Base-by-base conservation (phyloP, 2,797 vertebrate species). In the Staurois parvus region DNA sequence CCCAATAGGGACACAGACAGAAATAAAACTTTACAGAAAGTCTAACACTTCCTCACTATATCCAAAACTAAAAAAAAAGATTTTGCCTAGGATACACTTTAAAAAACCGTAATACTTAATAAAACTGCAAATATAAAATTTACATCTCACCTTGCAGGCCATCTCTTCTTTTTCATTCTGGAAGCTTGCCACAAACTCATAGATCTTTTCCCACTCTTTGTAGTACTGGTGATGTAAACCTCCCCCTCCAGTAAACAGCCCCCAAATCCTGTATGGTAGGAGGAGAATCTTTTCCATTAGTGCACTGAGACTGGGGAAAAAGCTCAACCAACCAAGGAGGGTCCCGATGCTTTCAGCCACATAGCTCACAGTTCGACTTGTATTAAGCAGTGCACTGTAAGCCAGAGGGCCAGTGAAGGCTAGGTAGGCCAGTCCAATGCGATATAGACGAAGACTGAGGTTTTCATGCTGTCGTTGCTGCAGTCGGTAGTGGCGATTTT, bases 341-440 rank as follows among this genome's bases (percentile, higher is more conserved):
- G 94, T 91, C n/a, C 94, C 92, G 37, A 97, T 84, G 84, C 91
- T 95, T 89, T 96, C 95, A 5, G 96, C 94, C 78, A 96, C 85
- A 84, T 94, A 96, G 88, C 91, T 95, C 72, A 96, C 74, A 0
- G 95, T 96, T 86, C 93, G 93, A 1, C 95, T 94, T 12, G 96
- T 97, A 85, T 97, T 96, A 70, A 92, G 92, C 90, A 98, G 93
- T 77, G 93, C 87, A 11, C 94, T 93, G 85, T 95, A 97, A 17
- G 92, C 95, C 66, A 98, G 84, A 0, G 96, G 97, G 76, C 94
- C 93, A 0, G 93, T 94, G 90, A 98, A 98, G 28, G 96, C 95
- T 72, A 97, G 87, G 90, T 95, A 96, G n/a, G 95, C 96, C 30
- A 98, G 88, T 29, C 94, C 91, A 13, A 99, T 92, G 52, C 84